Evolutionary conservation across 2,797 vertebrate genomes (phyloP).

Genomic region (Propithecus perrieri): DNA sequence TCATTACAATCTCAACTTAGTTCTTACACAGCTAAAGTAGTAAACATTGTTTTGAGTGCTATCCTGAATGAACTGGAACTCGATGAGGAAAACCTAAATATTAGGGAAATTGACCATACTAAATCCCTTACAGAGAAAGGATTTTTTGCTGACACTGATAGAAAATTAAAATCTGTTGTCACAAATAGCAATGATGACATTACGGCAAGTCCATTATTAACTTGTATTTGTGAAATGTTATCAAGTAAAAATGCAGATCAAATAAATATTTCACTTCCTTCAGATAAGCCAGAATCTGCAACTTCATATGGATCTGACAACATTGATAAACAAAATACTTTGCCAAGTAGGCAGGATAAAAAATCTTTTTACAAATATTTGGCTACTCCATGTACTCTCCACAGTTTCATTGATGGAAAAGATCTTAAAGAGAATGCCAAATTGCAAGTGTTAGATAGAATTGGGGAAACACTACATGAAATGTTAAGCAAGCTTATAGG

Average conservation of each 20-base stretch:
- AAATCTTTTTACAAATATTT: background rate
- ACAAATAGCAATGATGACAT: slow-evolving; percentile 22
- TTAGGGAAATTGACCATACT: background rate
- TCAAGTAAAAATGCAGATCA: slow-evolving; percentile 22
- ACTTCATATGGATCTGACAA: background rate
- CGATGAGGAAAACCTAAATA: background rate
- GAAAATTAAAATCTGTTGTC: background rate
- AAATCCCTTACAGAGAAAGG: background rate
- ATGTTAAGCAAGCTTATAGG: slow-evolving; percentile 60
- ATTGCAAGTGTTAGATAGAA: slow-evolving; percentile 63
- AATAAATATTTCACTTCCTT: background rate
- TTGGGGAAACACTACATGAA: slow-evolving; percentile 67
- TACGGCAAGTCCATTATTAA: slow-evolving; percentile 62
- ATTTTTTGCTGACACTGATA: background rate
- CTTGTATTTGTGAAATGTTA: slow-evolving; percentile 67
- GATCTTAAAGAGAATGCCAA: slow-evolving; percentile 8
- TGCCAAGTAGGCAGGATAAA: slow-evolving; percentile 32
- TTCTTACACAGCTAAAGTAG: slow-evolving; percentile 71
- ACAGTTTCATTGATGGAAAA: slow-evolving; percentile 34
- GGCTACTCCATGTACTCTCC: slow-evolving; percentile 54
- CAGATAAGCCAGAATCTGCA: background rate
- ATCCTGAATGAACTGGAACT: slow-evolving; percentile 69
- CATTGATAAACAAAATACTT: background rate
- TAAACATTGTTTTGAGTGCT: slow-evolving; percentile 70
- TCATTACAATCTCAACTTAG: slow-evolving; percentile 66